Conservation (phyloP, 23 tunicate genomes). For the Botrylloides violaceus region DNA sequence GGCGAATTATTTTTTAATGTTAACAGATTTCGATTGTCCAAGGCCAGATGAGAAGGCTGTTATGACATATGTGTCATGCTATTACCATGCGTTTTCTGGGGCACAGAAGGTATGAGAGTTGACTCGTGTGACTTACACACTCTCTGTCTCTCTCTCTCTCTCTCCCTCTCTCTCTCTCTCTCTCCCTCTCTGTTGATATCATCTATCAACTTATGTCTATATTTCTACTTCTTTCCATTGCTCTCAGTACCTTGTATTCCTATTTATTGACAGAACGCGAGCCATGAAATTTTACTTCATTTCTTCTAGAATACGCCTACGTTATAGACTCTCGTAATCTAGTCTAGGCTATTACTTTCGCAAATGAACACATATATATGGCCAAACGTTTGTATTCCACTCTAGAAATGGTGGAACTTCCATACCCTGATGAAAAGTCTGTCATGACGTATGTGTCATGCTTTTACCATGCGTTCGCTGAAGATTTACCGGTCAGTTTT, state of each 20-base stretch:
- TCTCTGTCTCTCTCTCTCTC: constrained; percentile 11
- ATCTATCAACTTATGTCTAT: no score
- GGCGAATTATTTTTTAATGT: neutral
- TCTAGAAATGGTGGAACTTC: constrained; percentile 83
- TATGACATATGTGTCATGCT: constrained; percentile 99
- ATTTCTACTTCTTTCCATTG: no score
- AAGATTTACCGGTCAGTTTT: constrained; percentile 79
- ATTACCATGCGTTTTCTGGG: constrained; percentile 98
- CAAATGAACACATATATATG: no score
- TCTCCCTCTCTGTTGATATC: no score
- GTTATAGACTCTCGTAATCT: no score
- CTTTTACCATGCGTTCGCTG: constrained; percentile 96
- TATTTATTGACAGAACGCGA: no score
- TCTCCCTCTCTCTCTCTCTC: constrained; percentile 18
- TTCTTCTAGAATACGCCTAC: no score
- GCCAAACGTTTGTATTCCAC: no score
- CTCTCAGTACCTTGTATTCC: no score
- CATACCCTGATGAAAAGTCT: constrained; percentile 94
- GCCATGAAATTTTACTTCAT: no score
- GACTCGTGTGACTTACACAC: neutral
- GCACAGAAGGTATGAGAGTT: constrained; percentile 88
- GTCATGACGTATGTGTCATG: constrained; percentile 97
- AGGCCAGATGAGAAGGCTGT: constrained; percentile 97
- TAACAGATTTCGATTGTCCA: constrained; percentile 50
- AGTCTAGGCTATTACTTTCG: no score